Percentiles rank a stretch among this genome's conserved stretches.
phyloP scores from a whole-genome alignment of 2,888 invertebrate species.

The Minunthozetes semirufus region DNA sequence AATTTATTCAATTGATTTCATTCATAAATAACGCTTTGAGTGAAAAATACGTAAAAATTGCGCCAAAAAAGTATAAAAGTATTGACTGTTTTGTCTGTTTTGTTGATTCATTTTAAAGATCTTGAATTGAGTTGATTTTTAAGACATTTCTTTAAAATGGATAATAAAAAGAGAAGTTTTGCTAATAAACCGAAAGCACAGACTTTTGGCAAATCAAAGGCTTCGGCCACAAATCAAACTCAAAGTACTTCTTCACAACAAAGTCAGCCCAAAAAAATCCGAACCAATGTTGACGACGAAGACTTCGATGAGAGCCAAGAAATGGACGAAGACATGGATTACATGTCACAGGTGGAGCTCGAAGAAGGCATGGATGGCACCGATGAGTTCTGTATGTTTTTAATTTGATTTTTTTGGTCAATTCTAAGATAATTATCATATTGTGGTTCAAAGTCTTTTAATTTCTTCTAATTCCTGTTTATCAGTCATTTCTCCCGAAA shows the following conservation, averaged over 20 bases:
- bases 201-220: conserved; percentile 3
- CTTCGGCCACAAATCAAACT: not conserved
- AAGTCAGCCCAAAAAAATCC: not conserved
- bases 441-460: not conserved
- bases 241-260: not conserved
- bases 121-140: not conserved
- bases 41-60: not conserved
- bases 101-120: not conserved
- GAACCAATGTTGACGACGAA: conserved; percentile 16
- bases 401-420: not conserved
- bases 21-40: not conserved
- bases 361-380: not conserved
- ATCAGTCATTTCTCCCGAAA: conserved; percentile 39
- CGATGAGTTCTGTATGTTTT: not conserved
- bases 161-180: conserved; percentile 13
- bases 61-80: too few relatives aligned
- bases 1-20: not conserved
- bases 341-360: not conserved
- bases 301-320: conserved; percentile 24
- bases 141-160: not conserved
- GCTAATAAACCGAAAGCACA: not conserved
- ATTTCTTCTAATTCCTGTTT: not conserved
- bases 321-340: conserved; percentile 26
- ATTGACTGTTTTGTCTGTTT: too few relatives aligned
- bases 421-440: not conserved